Base-by-base conservation (phyloP, 2,888 invertebrate species). In the Cordilura impudica region DNA sequence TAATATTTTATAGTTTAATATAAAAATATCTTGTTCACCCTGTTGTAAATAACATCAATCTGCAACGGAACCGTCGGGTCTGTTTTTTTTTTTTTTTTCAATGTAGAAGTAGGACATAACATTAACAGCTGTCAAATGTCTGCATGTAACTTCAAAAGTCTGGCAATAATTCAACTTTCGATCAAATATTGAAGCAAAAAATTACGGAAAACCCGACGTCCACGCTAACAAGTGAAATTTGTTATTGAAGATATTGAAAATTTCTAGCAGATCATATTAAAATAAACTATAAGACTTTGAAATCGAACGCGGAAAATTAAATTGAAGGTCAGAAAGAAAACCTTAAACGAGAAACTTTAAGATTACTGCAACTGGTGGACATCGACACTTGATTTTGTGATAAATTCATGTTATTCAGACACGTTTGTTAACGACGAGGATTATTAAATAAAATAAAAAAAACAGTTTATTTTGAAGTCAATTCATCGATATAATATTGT, bases 111-210 rank as follows among this genome's bases (percentile, higher is more conserved):
- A n/a, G n/a, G n/a, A n/a, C n/a, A n/a, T n/a, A n/a, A n/a, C n/a
- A n/a, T n/a, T n/a, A n/a, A n/a, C 61, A 54, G 71, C 61, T 71
- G 61, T 58, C 53, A 71, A 61, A 23, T 71, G 16, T 14, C 29
- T 21, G 16, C 3, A 45, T n/a, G n/a, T n/a, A 54, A 54, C 18
- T 8, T 10, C 6, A 12, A 14, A 7, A 10, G n/a, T 72, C 53
- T 72, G 63, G 71, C 31, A 47, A n/a, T 45, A 10, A n/a, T 7
- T 21, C 26, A 14, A 21, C 18, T 8, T 49, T 73, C 19, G 8
- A 73, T 49, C 49, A 73, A 56, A 73, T 73, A 73, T 58, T 73
- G 21, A 63, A 43, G 7, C 45, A 65, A 63, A 66, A 74, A 69
- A 56, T 58, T 49, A 49, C 39, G 21, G 14, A 70, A 58, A 63